Evolutionary conservation across 2,113 vertebrate genomes (phyloP), one percentile per base, ranked within the genome.

Genomic region (Camelus dromedarius): DNA sequence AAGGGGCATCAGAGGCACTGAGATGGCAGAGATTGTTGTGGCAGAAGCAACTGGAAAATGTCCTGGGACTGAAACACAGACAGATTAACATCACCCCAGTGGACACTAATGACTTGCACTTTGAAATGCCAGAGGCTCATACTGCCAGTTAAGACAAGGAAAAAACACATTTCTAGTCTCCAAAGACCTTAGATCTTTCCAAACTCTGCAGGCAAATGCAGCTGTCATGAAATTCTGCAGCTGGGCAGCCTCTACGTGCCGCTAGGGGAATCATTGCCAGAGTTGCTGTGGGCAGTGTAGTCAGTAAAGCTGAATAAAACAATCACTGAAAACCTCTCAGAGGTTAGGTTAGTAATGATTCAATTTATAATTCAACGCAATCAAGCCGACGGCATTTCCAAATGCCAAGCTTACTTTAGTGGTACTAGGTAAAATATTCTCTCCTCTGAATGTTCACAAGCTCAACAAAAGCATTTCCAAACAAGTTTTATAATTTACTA

Each of bases 31-130:
- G 98, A 99, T 99, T 98, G 98, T 98, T 99, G 98, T 99, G 99
- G 99, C 99, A 99, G 99, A 98, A 99, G 98, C 98, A 99, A 99
- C 99, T 98, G 98, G 98, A 99, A 99, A 98, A 98, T 98, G 98
- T 99, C 99, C 98, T 96, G 98, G 99, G 98, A 98, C 98, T 98
- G 98, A 99, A 99, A 99, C 97, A 98, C 99, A 99, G 98, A 98
- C 98, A 98, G 98, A 99, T 99, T 98, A 99, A 98, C 98, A 98
- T 99, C 98, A 98, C 98, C 97, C 98, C 97, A 82, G 98, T 98
- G 98, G 98, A 98, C 97, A 97, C 98, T 99, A 99, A 99, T 99
- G 99, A 99, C 98, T 99, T 98, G 98, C 98, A 98, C 98, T 99
- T 99, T 97, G 98, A 98, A 99, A 98, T 97, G 98, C 99, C 99